These are phyloP conservation scores for Euzetes globulus DNA, from an alignment of 2,888 invertebrate species.

Conservation along the genomic window DNA sequence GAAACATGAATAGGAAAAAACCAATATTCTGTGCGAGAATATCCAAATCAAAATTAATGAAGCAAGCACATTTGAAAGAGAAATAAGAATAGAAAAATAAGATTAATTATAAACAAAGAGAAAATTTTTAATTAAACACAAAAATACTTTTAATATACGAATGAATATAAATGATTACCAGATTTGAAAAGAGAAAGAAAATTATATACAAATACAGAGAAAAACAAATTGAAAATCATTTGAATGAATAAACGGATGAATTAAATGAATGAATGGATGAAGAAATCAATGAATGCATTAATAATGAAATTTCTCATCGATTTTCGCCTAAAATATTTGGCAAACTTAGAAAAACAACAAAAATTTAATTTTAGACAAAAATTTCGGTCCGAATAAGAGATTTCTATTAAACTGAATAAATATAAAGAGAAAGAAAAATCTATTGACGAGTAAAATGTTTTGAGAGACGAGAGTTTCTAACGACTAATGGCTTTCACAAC, in stretches of 20 bases:
- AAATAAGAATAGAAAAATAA: no score
- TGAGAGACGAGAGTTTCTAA: neutral
- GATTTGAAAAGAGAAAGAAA: no score
- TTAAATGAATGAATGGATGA: neutral
- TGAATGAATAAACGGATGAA: neutral
- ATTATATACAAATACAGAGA: neutral
- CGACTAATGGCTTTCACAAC: neutral
- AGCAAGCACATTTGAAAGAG: no score
- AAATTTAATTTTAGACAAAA: neutral
- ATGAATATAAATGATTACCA: no score
- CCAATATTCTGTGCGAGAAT: no score
- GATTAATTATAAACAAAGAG: no score
- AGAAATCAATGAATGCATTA: neutral
- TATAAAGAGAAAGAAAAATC: neutral
- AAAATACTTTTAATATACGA: no score
- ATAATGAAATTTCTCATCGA: constrained; percentile 3
- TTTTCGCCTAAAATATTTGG: neutral
- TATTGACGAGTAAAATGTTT: neutral
- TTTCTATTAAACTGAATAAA: neutral
- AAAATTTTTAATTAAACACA: no score
- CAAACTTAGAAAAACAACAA: neutral
- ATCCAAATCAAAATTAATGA: no score
- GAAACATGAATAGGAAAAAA: no score
- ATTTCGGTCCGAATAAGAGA: neutral
- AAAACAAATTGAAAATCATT: constrained; percentile 13